Conservation (phyloP, 2,113 vertebrate species). For the Corythaixoides concolor region DNA sequence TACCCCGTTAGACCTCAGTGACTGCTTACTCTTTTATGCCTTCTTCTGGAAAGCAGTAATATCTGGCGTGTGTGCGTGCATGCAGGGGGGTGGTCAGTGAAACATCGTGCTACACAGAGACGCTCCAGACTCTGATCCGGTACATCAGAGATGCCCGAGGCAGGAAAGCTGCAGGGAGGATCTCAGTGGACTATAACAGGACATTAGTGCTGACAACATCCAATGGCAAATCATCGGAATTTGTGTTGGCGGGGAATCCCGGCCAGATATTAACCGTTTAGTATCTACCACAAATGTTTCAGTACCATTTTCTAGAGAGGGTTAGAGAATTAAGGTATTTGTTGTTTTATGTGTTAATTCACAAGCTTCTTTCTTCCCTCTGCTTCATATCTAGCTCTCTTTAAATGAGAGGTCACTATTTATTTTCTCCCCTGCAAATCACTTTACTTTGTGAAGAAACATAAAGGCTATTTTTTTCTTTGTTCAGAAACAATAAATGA, state of each 20-base stretch:
- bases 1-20: background rate
- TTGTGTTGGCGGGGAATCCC: slow-evolving; percentile 40
- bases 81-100: background rate
- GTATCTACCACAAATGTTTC: background rate
- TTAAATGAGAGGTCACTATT: background rate
- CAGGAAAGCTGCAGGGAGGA: slow-evolving; percentile 29
- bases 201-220: slow-evolving; percentile 22
- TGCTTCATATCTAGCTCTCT: background rate
- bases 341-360: background rate
- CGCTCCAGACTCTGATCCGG: background rate
- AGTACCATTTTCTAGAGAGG: background rate
- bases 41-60: background rate
- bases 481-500: background rate
- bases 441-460: slow-evolving; percentile 1
- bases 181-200: slow-evolving; percentile 27
- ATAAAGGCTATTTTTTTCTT: background rate
- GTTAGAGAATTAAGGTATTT: background rate
- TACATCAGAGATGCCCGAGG: slow-evolving; percentile 1
- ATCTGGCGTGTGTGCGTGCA: background rate
- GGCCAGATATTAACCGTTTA: background rate
- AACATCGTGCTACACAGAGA: background rate
- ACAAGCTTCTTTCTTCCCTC: background rate
- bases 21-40: background rate
- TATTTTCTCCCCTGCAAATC: background rate
- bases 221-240: slow-evolving; percentile 38